These are phyloP conservation scores for Rissa tridactyla DNA, from an alignment of 2,113 vertebrate genomes.

Conservation along the genomic window DNA sequence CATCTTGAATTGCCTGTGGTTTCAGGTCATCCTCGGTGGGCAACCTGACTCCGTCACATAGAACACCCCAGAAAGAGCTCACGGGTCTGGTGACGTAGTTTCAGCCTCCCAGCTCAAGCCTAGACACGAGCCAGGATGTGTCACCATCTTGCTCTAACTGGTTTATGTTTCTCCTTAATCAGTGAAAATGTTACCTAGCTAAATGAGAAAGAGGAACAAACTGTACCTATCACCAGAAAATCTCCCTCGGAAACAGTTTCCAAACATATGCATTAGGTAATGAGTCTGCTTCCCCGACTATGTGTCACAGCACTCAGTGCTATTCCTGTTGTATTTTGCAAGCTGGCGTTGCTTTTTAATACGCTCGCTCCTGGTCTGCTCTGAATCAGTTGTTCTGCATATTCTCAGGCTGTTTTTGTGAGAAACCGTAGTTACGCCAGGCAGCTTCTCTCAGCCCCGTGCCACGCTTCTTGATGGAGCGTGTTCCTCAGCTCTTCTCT, in stretches of 20 bases:
- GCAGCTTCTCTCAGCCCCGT: neutral
- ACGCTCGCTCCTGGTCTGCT: neutral
- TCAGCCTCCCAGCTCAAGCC: neutral
- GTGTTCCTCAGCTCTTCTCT: neutral
- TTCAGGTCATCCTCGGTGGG: neutral
- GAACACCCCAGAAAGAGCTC: neutral
- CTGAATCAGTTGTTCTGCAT: slow-evolving; percentile 8
- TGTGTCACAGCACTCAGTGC: slow-evolving; percentile 17
- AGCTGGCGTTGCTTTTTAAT: slow-evolving; percentile 32
- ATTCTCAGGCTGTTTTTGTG: neutral
- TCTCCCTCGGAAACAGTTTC: slow-evolving; percentile 38
- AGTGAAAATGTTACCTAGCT: slow-evolving; percentile 39
- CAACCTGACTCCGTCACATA: neutral
- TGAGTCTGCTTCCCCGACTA: slow-evolving; percentile 12
- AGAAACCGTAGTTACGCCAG: neutral
- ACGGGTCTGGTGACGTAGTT: neutral
- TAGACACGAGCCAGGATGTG: neutral
- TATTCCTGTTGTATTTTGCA: slow-evolving; percentile 42
- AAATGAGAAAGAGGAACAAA: slow-evolving; percentile 24
- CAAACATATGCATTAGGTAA: slow-evolving; percentile 57
- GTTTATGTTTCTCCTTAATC: neutral
- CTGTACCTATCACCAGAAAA: slow-evolving; percentile 36
- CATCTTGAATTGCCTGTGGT: neutral
- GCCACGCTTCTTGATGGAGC: neutral
- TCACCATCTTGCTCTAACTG: neutral